Conservation (phyloP, 2,797 vertebrate species). For the Cetoscarus ocellatus region DNA sequence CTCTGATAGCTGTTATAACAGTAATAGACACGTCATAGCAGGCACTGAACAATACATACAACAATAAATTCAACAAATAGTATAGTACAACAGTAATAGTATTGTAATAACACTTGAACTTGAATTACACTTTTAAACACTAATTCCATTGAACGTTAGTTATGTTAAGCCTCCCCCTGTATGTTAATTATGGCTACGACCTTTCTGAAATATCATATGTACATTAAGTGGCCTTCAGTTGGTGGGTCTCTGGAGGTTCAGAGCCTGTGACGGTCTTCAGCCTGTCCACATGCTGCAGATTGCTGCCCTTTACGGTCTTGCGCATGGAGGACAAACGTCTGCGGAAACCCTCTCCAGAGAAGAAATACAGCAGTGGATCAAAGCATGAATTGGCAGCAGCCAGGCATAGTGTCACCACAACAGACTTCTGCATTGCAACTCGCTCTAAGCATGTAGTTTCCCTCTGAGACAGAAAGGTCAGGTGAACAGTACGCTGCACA, state of each 20-base stretch:
- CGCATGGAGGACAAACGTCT: constrained; percentile 87
- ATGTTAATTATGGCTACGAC: background rate
- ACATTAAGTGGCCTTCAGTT: constrained; percentile 7
- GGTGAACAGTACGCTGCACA: constrained; percentile 91
- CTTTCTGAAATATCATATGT: background rate
- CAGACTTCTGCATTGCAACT: constrained; percentile 90
- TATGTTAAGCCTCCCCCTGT: background rate
- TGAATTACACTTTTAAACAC: too few relatives aligned
- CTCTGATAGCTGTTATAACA: too few relatives aligned
- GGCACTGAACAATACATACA: too few relatives aligned
- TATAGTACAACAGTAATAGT: too few relatives aligned
- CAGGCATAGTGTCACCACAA: constrained; percentile 92
- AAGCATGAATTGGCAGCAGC: constrained; percentile 95
- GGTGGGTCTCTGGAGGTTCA: background rate
- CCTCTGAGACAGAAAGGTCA: constrained; percentile 75
- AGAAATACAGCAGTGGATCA: constrained; percentile 95
- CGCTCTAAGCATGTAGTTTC: constrained; percentile 74
- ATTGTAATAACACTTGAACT: too few relatives aligned
- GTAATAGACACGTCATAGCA: too few relatives aligned
- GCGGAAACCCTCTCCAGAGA: constrained; percentile 93
- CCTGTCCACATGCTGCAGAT: background rate
- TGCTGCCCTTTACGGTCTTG: constrained; percentile 52
- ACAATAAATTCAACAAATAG: too few relatives aligned
- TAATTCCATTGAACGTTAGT: too few relatives aligned
- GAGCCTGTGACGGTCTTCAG: background rate